Evolutionary conservation across 2,113 vertebrate genomes (phyloP).

Genomic region (Regulus satrapa): DNA sequence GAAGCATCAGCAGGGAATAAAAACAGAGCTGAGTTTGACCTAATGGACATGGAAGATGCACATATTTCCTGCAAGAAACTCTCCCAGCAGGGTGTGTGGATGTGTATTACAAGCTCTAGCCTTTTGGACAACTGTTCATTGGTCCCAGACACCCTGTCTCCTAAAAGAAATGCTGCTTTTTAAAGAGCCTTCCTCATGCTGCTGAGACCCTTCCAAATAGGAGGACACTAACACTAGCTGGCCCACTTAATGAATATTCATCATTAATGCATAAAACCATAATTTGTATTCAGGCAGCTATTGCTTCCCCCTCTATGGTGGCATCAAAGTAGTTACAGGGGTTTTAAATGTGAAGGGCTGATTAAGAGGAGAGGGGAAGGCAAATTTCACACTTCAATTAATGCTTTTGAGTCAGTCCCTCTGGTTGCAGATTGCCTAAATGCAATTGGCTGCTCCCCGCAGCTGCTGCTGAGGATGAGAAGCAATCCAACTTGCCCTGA

Average conservation of each 20-base stretch:
- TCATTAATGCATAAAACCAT: neutral
- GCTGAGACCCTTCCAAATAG: neutral
- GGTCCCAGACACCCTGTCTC: neutral
- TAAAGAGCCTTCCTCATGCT: neutral
- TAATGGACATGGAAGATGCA: neutral
- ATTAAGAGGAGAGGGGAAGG: neutral
- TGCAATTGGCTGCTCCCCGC: neutral
- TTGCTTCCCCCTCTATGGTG: neutral
- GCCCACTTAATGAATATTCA: neutral
- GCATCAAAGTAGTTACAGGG: neutral
- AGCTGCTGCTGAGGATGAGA: neutral
- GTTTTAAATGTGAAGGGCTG: neutral
- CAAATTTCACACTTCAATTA: slow-evolving; percentile 20
- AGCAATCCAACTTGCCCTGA: neutral
- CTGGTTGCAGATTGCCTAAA: neutral
- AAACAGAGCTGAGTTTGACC: neutral
- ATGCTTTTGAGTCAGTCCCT: neutral
- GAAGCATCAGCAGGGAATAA: neutral
- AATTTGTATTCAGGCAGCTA: neutral
- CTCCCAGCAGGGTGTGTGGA: neutral
- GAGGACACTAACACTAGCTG: neutral
- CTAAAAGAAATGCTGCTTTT: neutral
- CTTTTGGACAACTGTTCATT: neutral
- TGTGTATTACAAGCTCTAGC: neutral
- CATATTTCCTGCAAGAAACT: neutral